Base-by-base conservation (phyloP, 2,888 invertebrate genomes). In the Eretmocerus hayati region DNA sequence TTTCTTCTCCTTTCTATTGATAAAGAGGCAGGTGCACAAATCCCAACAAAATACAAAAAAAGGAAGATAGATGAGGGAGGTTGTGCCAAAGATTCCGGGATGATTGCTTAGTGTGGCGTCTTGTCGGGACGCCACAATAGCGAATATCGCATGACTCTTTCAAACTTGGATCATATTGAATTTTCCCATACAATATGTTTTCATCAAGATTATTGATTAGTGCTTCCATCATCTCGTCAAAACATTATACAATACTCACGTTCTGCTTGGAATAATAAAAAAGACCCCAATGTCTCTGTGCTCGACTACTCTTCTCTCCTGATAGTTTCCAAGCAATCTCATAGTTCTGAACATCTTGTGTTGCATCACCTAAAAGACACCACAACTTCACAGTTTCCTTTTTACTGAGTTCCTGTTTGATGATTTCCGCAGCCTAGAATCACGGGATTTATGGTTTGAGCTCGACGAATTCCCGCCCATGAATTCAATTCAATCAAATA, bases 261-360 rank as follows among this genome's bases (percentile, higher is more conserved):
- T 77, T 66, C 62, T 88, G 85, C 56, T 81, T 83, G 3, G 77
- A 73, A 62, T 85, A 90, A 58, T 85, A 79, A 67, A 81, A 84
- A 63, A 83, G 80, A 9, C 90, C 97, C 84, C 96, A 88, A 62
- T 92, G 89, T 20, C 90, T 77, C 67, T 92, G 90, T 0, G 91
- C 93, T 45, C 89, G 76, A 42, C 90, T 86, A 71, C 90, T 92
- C 44, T 79, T 82, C 48, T 83, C 75, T 6, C 81, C 80, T 0
- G 94, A 94, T 55, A 95, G 76, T 60, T 87, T 81, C 93, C 96
- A 96, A 0, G 96, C 97, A 61, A 84, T 87, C 61, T 88, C 83
- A 66, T 92, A 99, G 63, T 83, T 85, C 15, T 77, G 75, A 0
- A 82, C 74, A 60, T 94, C 84, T 61, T 90, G 86, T 50, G 79